Base-by-base conservation (phyloP, 2,888 invertebrate genomes). In the Ophion costatus region DNA sequence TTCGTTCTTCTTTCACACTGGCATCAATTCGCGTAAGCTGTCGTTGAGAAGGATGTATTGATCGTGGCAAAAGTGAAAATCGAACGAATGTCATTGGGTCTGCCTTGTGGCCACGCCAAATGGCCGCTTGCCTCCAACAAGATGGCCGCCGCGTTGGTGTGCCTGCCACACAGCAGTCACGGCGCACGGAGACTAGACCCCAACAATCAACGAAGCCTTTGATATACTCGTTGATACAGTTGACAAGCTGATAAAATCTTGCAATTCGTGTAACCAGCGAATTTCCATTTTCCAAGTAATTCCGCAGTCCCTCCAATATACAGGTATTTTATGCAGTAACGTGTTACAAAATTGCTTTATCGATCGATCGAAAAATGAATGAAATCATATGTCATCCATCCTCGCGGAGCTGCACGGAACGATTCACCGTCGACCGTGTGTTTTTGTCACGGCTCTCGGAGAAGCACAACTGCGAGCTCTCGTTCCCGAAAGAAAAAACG, bases 391-490 rank as follows among this genome's bases (percentile, higher is more conserved):
- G 38, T 69, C 17, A 20, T 51, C 51, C 51, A 51, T 51, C 4
- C 17, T 14, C 14, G 51, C 51, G 51, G 11, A 3, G 51, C 51
- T 17, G 17, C 51, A 51, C 14, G 17, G 51, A 17, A 51, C 51
- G 51, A 51, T 51, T 51, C 51, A 51, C 17, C 51, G 17, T 51
- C 14, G 51, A 42, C 33, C 42, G 42, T 67, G 9, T 67, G 20
- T 67, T 45, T 42, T 67, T 67, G 17, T 66, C 59, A 59, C 22
- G 14, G 67, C 51, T 33, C 10, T 33, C 14, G 22, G 29, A 69
- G 59, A 45, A 69, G 61, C 71, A 51, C 64, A 64, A 63, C 63
- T 57, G 57, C 51, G 51, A 70, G 57, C 24, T 77, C 64, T 56
- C 42, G 42, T 71, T 71, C 38, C 70, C 33, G 33, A 64, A 64